Evolutionary conservation across 2,888 invertebrate species (phyloP).

Genomic region (Agrotis ipsilon): DNA sequence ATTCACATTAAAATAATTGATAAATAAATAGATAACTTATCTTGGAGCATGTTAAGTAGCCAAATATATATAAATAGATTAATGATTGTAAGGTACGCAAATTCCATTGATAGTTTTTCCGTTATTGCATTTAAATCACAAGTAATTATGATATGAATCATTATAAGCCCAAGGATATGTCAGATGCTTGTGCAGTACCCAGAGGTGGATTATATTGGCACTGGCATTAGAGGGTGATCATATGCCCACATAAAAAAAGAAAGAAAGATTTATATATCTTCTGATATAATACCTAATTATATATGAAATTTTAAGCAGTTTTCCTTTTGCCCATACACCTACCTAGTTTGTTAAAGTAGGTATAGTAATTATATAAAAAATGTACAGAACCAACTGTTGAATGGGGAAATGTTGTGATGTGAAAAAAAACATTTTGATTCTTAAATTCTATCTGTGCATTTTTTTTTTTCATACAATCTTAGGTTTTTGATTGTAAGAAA

Average conservation of each 20-base stretch:
- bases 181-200: too few species aligned
- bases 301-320: slow-evolving; percentile 2
- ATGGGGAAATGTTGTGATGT: neutral
- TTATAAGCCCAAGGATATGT: too few species aligned
- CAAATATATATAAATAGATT: neutral
- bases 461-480: neutral
- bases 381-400: neutral
- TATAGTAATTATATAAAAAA: too few species aligned
- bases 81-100: neutral
- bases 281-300: neutral
- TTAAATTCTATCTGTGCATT: neutral
- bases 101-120: too few species aligned
- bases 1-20: neutral
- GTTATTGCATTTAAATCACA: too few species aligned
- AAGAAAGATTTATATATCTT: neutral
- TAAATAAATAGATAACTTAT: slow-evolving; percentile 1
- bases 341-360: too few species aligned
- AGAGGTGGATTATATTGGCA: too few species aligned
- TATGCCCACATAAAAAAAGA: too few species aligned
- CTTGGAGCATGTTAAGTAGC: neutral
- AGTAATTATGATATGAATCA: too few species aligned
- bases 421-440: slow-evolving; percentile 1
- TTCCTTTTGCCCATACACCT: neutral
- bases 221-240: too few species aligned
- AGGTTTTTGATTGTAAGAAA: neutral